Conservation (phyloP, 2,113 vertebrate genomes). For the Desmodus rotundus region DNA sequence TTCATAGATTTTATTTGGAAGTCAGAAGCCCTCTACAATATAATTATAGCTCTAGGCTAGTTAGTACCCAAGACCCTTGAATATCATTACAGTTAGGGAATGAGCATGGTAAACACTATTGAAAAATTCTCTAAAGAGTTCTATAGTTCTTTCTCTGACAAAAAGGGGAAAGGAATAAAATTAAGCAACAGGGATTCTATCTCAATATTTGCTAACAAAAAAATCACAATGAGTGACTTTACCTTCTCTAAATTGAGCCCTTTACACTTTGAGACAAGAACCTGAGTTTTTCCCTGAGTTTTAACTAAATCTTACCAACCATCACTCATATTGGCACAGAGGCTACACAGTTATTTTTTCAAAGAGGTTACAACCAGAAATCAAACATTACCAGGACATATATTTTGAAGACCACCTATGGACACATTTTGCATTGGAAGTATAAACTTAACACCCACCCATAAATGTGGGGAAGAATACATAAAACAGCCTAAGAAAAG, state of each 20-base stretch:
- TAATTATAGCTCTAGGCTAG: neutral
- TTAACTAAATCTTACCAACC: neutral
- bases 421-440: neutral
- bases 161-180: neutral
- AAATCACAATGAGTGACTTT: neutral
- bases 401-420: neutral
- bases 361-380: neutral
- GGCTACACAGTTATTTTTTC: neutral
- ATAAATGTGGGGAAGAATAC: neutral
- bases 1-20: constrained; percentile 18
- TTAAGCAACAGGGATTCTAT: neutral
- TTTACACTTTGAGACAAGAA: neutral
- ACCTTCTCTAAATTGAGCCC: neutral
- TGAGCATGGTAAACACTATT: neutral
- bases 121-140: neutral
- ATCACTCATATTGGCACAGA: neutral
- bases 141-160: neutral
- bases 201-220: neutral
- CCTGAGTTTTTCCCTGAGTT: neutral
- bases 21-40: neutral
- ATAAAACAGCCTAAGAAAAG: neutral
- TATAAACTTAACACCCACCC: neutral
- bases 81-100: neutral
- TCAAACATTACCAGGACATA: neutral
- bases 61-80: neutral